These are phyloP conservation scores for Candidula unifasciata DNA, from an alignment of 2,888 invertebrate genomes.

Conservation along the genomic window DNA sequence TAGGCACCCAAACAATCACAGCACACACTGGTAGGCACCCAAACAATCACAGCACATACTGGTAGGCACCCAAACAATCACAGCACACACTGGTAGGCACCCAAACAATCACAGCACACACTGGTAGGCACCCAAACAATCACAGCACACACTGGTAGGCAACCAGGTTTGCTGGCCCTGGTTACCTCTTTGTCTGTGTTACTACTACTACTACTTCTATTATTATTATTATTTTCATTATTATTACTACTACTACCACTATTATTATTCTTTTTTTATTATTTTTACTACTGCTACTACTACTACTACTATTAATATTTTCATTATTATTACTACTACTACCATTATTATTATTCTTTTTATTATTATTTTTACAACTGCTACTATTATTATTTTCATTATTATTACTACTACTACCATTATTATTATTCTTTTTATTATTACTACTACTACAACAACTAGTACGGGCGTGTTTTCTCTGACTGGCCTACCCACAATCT, in stretches of 20 bases:
- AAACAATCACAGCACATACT: too few relatives aligned
- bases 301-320: slow-evolving; percentile 2
- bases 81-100: too few relatives aligned
- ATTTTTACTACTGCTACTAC: not conserved
- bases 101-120: too few relatives aligned
- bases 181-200: not conserved
- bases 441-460: slow-evolving; percentile 21
- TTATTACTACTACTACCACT: not conserved
- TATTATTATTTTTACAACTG: not conserved
- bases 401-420: slow-evolving; percentile 25
- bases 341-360: not conserved
- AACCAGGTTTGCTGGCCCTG: too few relatives aligned
- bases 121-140: too few relatives aligned
- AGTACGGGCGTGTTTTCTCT: too few relatives aligned
- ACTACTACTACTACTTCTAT: not conserved
- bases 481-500: too few relatives aligned
- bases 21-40: too few relatives aligned
- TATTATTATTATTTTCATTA: not conserved
- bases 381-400: not conserved
- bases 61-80: too few relatives aligned
- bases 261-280: not conserved
- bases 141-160: too few relatives aligned
- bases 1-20: too few relatives aligned
- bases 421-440: slow-evolving; percentile 43
- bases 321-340: slow-evolving; percentile 6